A percentile compares a stretch with the other conserved stretches of the same genome.
Conservation (phyloP, 2,888 invertebrate genomes). For the Ditylenchus weischeri region DNA sequence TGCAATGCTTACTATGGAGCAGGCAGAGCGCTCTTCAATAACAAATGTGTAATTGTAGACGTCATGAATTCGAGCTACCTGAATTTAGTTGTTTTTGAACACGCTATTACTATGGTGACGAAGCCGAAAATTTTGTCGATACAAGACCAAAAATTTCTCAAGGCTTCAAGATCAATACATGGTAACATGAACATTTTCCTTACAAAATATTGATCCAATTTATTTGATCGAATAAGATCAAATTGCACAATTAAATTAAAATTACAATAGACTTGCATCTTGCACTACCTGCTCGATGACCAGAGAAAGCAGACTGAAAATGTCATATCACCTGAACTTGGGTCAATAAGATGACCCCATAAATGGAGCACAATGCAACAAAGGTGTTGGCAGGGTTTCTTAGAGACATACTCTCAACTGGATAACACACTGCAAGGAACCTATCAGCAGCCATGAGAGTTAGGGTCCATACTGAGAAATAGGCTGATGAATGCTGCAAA, state of each 20-base stretch:
- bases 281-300: too few relatives aligned
- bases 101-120: too few relatives aligned
- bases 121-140: too few relatives aligned
- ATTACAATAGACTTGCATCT: too few relatives aligned
- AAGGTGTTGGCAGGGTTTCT: constrained; percentile 50
- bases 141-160: too few relatives aligned
- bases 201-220: too few relatives aligned
- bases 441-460: constrained; percentile 86
- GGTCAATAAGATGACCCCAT: constrained; percentile 46
- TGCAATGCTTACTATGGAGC: constrained; percentile 52
- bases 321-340: constrained; percentile 50
- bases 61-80: constrained; percentile 36
- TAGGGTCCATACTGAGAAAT: constrained; percentile 86
- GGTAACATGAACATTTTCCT: too few relatives aligned
- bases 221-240: too few relatives aligned
- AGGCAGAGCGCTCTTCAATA: constrained; percentile 48
- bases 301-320: too few relatives aligned
- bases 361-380: constrained; percentile 42
- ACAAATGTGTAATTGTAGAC: constrained; percentile 49
- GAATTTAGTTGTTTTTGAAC: background rate
- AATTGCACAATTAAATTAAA: too few relatives aligned
- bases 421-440: constrained; percentile 84
- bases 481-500: constrained; percentile 76
- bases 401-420: constrained; percentile 66
- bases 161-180: too few relatives aligned